Evolutionary conservation across 2,797 vertebrate species (phyloP).

Genomic region (Loriculus beryllinus): DNA sequence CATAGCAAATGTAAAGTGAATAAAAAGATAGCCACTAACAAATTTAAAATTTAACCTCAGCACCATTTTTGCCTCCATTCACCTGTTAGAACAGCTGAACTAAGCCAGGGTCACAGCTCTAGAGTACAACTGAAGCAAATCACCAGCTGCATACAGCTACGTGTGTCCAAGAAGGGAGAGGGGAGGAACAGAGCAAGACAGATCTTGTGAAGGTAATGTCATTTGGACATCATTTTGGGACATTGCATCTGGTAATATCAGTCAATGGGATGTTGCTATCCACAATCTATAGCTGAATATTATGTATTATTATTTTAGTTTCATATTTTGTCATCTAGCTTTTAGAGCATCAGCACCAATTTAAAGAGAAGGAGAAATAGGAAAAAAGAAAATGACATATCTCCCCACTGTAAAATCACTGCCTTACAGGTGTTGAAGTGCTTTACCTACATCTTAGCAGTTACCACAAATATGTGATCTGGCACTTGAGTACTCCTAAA

Average conservation of each 20-base stretch:
- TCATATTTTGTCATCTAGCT: not conserved
- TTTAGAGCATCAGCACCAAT: not conserved
- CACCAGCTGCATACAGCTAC: not conserved
- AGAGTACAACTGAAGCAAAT: not conserved
- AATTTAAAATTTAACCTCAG: not conserved
- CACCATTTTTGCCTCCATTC: not conserved
- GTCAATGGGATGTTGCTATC: not conserved
- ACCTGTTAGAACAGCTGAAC: not conserved
- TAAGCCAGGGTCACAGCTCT: not conserved
- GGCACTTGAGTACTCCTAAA: not conserved
- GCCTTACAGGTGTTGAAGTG: not conserved
- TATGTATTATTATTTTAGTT: not conserved
- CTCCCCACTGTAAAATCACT: not conserved
- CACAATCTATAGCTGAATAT: not conserved
- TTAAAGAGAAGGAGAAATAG: not conserved
- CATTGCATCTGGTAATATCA: not conserved
- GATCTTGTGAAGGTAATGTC: not conserved
- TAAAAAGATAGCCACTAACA: not conserved
- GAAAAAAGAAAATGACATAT: not conserved
- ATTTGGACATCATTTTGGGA: not conserved
- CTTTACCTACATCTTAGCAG: not conserved
- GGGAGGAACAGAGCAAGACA: not conserved
- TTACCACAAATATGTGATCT: not conserved
- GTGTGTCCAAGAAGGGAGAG: not conserved
- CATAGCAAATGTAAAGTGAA: not conserved